Percentiles rank a stretch among this genome's conserved stretches.
phyloP scores from a whole-genome alignment of 30 jellyfish, hydroid and myxozoan species.

The Aurelia aurita complex sp. Pacific region DNA sequence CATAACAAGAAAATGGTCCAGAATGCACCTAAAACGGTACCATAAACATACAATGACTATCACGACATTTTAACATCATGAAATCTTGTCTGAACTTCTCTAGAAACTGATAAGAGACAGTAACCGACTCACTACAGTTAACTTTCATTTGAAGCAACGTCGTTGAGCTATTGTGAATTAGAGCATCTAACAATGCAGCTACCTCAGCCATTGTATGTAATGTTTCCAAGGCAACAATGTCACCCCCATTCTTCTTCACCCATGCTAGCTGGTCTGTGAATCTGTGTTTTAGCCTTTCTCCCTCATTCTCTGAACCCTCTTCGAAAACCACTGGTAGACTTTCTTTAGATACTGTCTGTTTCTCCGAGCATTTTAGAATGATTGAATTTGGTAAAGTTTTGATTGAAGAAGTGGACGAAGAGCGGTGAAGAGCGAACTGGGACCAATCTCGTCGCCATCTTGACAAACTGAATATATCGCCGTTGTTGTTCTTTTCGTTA shows the following conservation, averaged over 20 bases:
- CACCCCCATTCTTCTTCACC: conserved; percentile 61
- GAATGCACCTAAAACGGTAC: conserved; percentile 54
- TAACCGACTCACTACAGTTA: conserved; percentile 34
- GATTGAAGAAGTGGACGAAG: conserved; percentile 11
- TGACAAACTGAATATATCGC: not conserved
- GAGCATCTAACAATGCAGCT: conserved; percentile 44
- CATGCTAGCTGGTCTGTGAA: conserved; percentile 49
- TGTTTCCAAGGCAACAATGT: conserved; percentile 71
- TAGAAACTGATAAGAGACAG: conserved; percentile 61
- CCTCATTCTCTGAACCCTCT: not conserved
- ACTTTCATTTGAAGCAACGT: conserved; percentile 51
- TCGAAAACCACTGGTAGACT: conserved; percentile 23
- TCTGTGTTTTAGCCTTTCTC: not conserved
- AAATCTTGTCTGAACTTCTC: conserved; percentile 63
- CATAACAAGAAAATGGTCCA: no score
- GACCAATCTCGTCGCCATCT: conserved; percentile 35
- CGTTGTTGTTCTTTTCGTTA: conserved; percentile 13
- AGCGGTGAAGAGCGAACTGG: not conserved
- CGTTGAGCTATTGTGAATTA: conserved; percentile 32
- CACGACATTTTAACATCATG: conserved; percentile 64
- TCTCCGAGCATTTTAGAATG: conserved; percentile 33
- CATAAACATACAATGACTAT: conserved; percentile 56
- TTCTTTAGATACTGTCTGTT: conserved; percentile 6
- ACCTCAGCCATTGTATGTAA: conserved; percentile 39
- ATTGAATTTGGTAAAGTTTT: conserved; percentile 41